A percentile compares a stretch with the other conserved stretches of the same genome.
phyloP scores from a whole-genome alignment of 2,797 vertebrate genomes.

The Sebastes dallii region DNA sequence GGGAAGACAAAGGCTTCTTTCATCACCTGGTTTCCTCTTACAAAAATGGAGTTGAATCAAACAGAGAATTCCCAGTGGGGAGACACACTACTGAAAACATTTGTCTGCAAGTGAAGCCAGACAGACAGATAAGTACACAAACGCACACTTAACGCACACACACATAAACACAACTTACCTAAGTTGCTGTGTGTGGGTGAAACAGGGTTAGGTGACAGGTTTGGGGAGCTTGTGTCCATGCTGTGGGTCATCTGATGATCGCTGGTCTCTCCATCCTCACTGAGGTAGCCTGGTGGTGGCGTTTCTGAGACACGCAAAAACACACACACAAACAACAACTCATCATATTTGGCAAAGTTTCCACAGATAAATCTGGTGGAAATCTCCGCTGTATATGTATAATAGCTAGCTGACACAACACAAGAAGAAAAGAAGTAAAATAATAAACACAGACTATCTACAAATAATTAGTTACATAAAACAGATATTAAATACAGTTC shows the following conservation, averaged over 20 bases:
- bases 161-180: constrained; percentile 79
- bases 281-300: constrained; percentile 97
- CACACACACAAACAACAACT: background rate
- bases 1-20: constrained; percentile 73
- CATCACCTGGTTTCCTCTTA: constrained; percentile 72
- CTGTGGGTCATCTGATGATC: constrained; percentile 99
- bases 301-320: constrained; percentile 86
- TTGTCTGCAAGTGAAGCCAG: constrained; percentile 42
- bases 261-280: constrained; percentile 99
- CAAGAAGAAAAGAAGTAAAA: background rate
- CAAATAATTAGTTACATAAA: background rate
- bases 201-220: constrained; percentile 94
- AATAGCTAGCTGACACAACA: background rate
- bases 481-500: background rate
- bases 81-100: constrained; percentile 26
- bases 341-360: background rate
- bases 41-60: constrained; percentile 60
- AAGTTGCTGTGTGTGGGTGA: constrained; percentile 94
- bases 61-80: constrained; percentile 52
- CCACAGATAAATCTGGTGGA: background rate
- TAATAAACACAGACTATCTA: background rate
- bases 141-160: constrained; percentile 14
- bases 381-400: background rate
- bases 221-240: constrained; percentile 98
- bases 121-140: constrained; percentile 39